Evolutionary conservation across 2,113 vertebrate genomes (phyloP).

Genomic region (Andinoacara biseriatus): DNA sequence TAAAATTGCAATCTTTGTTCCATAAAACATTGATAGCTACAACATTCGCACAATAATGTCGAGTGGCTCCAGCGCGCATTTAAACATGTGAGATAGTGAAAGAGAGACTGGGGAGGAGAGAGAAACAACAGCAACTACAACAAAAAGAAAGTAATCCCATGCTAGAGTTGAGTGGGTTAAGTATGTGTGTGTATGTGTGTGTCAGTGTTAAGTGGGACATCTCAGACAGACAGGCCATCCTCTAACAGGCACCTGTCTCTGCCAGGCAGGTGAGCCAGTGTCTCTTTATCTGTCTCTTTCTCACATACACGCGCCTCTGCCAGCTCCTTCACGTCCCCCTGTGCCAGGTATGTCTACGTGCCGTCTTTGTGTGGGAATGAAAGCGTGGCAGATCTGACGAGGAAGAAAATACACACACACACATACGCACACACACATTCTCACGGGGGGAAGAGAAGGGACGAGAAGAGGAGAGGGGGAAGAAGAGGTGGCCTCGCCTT

Average conservation of each 20-base stretch:
- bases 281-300: conserved; percentile 47
- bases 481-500: conserved; percentile 66
- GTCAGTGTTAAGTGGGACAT: conserved; percentile 69
- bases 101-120: neutral
- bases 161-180: conserved; percentile 47
- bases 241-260: conserved; percentile 46
- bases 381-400: conserved; percentile 74
- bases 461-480: conserved; percentile 56
- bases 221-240: conserved; percentile 58
- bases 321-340: conserved; percentile 71
- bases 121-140: neutral
- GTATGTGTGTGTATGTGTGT: conserved; percentile 13
- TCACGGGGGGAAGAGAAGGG: conserved; percentile 60
- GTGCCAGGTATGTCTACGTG: conserved; percentile 74
- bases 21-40: neutral
- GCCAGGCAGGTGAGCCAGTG: conserved; percentile 74
- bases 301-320: conserved; percentile 49
- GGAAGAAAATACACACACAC: conserved; percentile 61
- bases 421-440: conserved; percentile 31
- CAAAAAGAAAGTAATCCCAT: neutral
- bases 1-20: neutral
- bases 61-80: neutral
- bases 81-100: neutral
- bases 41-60: neutral
- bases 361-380: conserved; percentile 73